Percentiles rank a stretch among this genome's conserved stretches.
phyloP scores from a whole-genome alignment of 1,140 invertebrate genomes.

The Diorhabda carinulata region DNA sequence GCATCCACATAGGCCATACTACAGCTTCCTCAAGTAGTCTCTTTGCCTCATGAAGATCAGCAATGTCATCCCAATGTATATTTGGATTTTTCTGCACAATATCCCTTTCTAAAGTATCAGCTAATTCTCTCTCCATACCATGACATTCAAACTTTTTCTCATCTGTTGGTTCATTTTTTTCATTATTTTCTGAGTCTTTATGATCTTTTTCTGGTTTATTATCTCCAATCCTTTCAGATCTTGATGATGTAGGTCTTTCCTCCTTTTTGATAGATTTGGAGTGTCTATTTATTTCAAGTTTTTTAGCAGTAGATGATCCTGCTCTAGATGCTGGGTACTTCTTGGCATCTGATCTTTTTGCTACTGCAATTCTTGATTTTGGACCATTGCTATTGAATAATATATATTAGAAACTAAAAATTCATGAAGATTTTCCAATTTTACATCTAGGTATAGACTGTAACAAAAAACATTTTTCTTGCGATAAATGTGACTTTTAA shows the following conservation, averaged over 20 bases:
- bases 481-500: no score
- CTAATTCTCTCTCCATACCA: conserved; percentile 87
- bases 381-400: conserved; percentile 33
- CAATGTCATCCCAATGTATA: conserved; percentile 96
- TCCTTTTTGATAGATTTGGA: conserved; percentile 38
- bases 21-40: conserved; percentile 94
- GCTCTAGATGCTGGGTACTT: conserved; percentile 35
- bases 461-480: no score
- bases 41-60: conserved; percentile 93
- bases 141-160: conserved; percentile 89
- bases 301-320: conserved; percentile 36
- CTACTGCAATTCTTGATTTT: conserved; percentile 35
- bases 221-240: conserved; percentile 35
- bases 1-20: conserved; percentile 96
- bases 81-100: conserved; percentile 98
- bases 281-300: conserved; percentile 27
- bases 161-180: conserved; percentile 67
- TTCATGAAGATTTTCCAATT: neutral
- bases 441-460: no score
- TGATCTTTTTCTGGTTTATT: conserved; percentile 34
- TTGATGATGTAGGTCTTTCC: conserved; percentile 45
- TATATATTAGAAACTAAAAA: neutral
- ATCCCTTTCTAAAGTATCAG: conserved; percentile 92
- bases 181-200: conserved; percentile 55
- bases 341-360: conserved; percentile 37